Base-by-base conservation (phyloP, 1,140 invertebrate species). In the Sycophila sp. region DNA sequence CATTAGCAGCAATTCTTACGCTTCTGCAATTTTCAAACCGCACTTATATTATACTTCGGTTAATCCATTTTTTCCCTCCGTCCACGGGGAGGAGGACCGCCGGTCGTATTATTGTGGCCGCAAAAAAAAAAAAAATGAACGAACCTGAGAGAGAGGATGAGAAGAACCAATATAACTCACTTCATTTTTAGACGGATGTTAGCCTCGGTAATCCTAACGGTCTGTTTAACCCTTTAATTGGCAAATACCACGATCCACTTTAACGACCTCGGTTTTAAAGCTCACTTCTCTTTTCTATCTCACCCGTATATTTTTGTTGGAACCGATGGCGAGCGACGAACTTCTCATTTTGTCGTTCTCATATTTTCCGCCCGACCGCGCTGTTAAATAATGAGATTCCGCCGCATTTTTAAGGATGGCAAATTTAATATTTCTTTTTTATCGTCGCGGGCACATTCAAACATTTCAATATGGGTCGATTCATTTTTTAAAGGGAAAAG, bases 151-250 rank as follows among this genome's bases (percentile, higher is more conserved):
- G 40, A 6, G 40, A n/a, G 30, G 1, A 8, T 28, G 13, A 64
- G 22, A 13, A 64, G 45, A 10, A 5, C 32, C 45, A 19, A 51
- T 64, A 51, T 32, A 51, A 36, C 45, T 45, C 17, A 11, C 36
- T 45, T 51, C 36, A 63, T 42, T 69, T 69, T 69, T 55, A 49
- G 36, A 69, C 38, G 45, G 36, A 55, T 63, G 49, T 51, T 47
- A 32, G 45, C 34, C 17, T 19, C 38, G 51, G 38, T 64, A 58
- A 70, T 64, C 38, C 59, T 58, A 58, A 70, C 59, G 51, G 36
- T 62, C 68, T 64, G 51, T 70, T 70, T 64, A 70, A 70, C 68
- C 60, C 49, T 70, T 63, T 69, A 69, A 69, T 69, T 70, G 60
- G 68, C 51, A 70, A 70, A 64, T 70, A 70, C 38, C 42, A 19